Conservation (phyloP, 2,888 invertebrate genomes). For the Carcina quercana region DNA sequence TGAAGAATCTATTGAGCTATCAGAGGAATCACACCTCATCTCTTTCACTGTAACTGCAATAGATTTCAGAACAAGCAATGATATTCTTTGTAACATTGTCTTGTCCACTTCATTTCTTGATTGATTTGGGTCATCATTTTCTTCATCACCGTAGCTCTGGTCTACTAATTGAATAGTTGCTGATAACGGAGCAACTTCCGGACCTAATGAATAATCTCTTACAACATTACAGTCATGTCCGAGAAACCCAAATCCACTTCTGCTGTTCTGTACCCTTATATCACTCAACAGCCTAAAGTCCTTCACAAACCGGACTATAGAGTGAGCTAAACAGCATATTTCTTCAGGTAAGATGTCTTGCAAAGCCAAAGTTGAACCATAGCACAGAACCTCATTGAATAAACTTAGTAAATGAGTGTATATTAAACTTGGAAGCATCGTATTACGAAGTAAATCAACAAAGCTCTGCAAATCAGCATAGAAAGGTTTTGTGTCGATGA, state of each 20-base stretch:
- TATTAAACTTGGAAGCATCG: conserved; percentile 84
- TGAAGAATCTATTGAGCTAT: conserved; percentile 88
- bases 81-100: conserved; percentile 89
- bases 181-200: conserved; percentile 45
- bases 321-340: conserved; percentile 89
- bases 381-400: conserved; percentile 93
- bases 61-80: conserved; percentile 89
- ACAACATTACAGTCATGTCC: conserved; percentile 57
- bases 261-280: conserved; percentile 55
- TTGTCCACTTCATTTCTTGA: conserved; percentile 78
- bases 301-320: conserved; percentile 89
- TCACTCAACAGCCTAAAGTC: conserved; percentile 84
- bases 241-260: conserved; percentile 61
- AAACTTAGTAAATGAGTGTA: conserved; percentile 90
- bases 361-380: conserved; percentile 91
- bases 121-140: conserved; percentile 43
- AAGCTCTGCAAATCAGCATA: conserved; percentile 89
- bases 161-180: conserved; percentile 59
- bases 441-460: conserved; percentile 80
- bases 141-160: conserved; percentile 62
- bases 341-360: conserved; percentile 92
- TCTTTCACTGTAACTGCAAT: conserved; percentile 93
- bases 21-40: conserved; percentile 89
- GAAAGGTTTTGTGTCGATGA: conserved; percentile 91
- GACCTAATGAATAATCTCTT: conserved; percentile 49